Percentiles rank a stretch among this genome's conserved stretches.
These are phyloP conservation scores for Odontesthes bonariensis DNA, from an alignment of 2,113 vertebrate genomes.

Conservation along the genomic window DNA sequence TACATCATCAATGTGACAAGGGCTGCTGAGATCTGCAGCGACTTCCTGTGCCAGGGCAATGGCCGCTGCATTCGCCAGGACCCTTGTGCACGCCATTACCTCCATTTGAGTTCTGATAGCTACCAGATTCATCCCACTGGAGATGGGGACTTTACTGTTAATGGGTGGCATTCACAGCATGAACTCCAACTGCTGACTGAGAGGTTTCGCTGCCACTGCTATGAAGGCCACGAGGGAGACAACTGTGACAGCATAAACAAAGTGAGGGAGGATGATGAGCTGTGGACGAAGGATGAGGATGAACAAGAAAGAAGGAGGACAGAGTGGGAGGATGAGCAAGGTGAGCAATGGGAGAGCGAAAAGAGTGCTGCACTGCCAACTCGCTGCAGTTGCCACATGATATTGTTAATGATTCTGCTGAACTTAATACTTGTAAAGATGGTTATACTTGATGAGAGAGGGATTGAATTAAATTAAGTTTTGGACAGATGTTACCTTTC, in stretches of 20 bases:
- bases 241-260: conserved; percentile 75
- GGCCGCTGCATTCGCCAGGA: conserved; percentile 76
- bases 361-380: conserved; percentile 44
- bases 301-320: conserved; percentile 55
- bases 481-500: neutral
- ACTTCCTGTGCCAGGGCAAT: conserved; percentile 81
- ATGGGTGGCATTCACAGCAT: conserved; percentile 69
- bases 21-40: conserved; percentile 82
- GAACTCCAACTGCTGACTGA: conserved; percentile 75
- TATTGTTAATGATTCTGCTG: conserved; percentile 61
- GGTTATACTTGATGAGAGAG: conserved; percentile 3
- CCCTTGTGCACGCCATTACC: conserved; percentile 73
- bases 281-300: conserved; percentile 23
- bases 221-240: conserved; percentile 80
- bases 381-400: conserved; percentile 9
- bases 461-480: neutral
- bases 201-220: conserved; percentile 86
- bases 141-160: conserved; percentile 74
- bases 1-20: conserved; percentile 84
- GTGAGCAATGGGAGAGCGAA: neutral
- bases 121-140: conserved; percentile 69
- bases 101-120: conserved; percentile 81
- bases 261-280: conserved; percentile 60
- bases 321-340: conserved; percentile 65
- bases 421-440: conserved; percentile 43